These are phyloP conservation scores for Troides oblongomaculatus DNA, from an alignment of 2,888 invertebrate genomes.

Conservation along the genomic window DNA sequence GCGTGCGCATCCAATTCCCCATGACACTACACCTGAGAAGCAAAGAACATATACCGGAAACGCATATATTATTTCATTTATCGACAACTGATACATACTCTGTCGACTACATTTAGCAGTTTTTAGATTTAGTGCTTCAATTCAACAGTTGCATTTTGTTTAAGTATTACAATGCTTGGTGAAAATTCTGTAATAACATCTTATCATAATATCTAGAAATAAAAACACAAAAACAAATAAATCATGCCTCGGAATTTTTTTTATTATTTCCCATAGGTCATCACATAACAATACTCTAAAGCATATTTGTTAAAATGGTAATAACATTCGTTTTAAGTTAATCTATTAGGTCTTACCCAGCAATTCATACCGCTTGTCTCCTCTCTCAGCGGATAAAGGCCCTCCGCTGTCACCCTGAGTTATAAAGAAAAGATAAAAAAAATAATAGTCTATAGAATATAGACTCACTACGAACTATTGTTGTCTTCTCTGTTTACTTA, in stretches of 20 bases:
- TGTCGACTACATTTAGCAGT: neutral
- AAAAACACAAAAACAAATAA: neutral
- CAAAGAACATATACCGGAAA: neutral
- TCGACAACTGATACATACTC: neutral
- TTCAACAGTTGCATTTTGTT: neutral
- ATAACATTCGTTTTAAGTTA: neutral
- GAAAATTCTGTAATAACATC: neutral
- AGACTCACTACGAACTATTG: no score
- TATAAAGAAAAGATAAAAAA: conserved; percentile 13
- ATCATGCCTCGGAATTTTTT: neutral
- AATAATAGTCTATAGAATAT: no score
- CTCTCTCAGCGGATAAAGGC: conserved; percentile 85
- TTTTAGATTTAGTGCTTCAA: neutral
- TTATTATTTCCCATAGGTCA: no score
- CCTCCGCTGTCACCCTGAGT: conserved; percentile 89
- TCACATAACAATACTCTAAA: no score
- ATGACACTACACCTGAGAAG: conserved; percentile 86
- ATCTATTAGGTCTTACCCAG: conserved; percentile 77
- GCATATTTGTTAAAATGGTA: no score
- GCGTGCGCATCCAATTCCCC: conserved; percentile 93
- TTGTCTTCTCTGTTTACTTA: no score
- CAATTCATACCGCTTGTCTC: conserved; percentile 86
- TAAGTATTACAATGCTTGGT: neutral
- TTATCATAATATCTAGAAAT: neutral
- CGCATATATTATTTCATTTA: neutral